These are phyloP conservation scores for Daubentonia madagascariensis DNA, from an alignment of 2,113 vertebrate species.

Conservation along the genomic window DNA sequence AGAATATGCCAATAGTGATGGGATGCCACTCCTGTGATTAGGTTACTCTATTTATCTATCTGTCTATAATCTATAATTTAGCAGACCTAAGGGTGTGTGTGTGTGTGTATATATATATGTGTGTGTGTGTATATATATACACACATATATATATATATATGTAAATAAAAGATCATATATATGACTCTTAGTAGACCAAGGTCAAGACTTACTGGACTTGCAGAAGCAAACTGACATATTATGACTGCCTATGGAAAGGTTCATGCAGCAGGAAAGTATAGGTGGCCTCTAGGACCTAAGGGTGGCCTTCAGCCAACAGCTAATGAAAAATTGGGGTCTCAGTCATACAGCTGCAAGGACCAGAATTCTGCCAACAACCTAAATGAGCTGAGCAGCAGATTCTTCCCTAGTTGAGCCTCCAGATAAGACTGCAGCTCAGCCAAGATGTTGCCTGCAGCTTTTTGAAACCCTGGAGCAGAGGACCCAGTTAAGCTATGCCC, in stretches of 20 bases:
- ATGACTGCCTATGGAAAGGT: not conserved
- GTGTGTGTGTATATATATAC: no score
- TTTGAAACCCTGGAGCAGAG: not conserved
- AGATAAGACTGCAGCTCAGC: not conserved
- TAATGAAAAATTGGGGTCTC: not conserved
- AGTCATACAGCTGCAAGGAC: not conserved
- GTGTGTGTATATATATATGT: no score
- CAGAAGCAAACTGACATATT: not conserved
- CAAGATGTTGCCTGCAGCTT: not conserved
- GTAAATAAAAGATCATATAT: not conserved
- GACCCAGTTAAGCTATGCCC: not conserved
- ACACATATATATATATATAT: no score
- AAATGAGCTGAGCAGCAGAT: not conserved
- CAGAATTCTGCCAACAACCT: not conserved
- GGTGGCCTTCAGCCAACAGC: not conserved
- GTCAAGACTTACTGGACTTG: not conserved
- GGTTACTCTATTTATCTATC: not conserved
- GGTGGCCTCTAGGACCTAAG: not conserved
- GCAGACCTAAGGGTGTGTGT: not conserved
- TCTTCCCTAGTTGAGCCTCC: not conserved
- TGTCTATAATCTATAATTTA: not conserved
- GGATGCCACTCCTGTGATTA: not conserved
- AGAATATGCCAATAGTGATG: not conserved
- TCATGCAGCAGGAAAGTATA: not conserved
- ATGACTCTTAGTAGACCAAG: not conserved